phyloP scores from a whole-genome alignment of 1,140 invertebrate genomes.

The Triops longicaudatus region DNA sequence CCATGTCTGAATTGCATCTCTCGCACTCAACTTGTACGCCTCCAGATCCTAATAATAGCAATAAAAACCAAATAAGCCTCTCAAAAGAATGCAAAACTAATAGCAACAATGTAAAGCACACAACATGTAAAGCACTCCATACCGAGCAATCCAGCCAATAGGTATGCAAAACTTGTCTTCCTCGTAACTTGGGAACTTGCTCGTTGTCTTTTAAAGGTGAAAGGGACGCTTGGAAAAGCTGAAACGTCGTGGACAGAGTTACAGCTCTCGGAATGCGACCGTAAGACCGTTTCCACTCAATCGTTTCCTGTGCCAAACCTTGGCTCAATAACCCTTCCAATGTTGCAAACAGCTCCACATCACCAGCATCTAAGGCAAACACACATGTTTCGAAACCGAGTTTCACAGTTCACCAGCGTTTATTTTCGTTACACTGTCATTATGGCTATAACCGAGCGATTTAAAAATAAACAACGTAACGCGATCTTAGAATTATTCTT shows the following conservation, averaged over 20 bases:
- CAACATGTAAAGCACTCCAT: constrained; percentile 38
- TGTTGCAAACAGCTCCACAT: constrained; percentile 73
- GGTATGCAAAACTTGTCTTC: constrained; percentile 64
- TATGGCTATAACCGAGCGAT: too few species aligned
- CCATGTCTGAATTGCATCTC: constrained; percentile 84
- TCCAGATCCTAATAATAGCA: constrained; percentile 68
- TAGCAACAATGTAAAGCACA: constrained; percentile 16
- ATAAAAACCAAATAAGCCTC: constrained; percentile 33
- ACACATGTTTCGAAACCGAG: neutral
- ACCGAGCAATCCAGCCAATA: constrained; percentile 91
- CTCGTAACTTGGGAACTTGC: constrained; percentile 19
- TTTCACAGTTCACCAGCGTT: neutral
- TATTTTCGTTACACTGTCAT: neutral
- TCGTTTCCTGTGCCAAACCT: constrained; percentile 70
- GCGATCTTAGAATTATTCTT: too few species aligned
- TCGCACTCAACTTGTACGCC: constrained; percentile 70
- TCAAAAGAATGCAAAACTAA: neutral
- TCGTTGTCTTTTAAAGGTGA: constrained; percentile 44
- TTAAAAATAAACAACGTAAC: too few species aligned
- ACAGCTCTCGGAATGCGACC: constrained; percentile 72
- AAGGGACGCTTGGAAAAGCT: constrained; percentile 54
- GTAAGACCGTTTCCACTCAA: constrained; percentile 81
- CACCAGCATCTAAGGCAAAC: constrained; percentile 66
- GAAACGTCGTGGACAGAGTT: constrained; percentile 71
- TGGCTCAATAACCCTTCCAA: constrained; percentile 64